Conservation (phyloP, 2,797 vertebrate genomes). For the Ceryle rudis region DNA sequence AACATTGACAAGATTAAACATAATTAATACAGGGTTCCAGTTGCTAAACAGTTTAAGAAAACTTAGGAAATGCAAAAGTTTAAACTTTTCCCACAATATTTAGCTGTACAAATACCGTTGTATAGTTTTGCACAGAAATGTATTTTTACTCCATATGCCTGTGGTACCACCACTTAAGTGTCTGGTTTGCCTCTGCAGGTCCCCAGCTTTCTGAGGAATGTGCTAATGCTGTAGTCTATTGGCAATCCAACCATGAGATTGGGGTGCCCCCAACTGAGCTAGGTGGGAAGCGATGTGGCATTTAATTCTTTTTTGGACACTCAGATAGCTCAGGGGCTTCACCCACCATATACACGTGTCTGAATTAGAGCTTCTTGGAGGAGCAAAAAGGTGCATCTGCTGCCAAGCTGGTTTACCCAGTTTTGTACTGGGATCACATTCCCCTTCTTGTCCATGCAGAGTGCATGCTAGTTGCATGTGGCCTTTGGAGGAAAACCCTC, state of each 20-base stretch:
- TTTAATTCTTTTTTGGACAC: not conserved
- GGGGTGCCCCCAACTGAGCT: accelerated
- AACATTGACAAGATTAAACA: not conserved
- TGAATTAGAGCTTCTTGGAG: not conserved
- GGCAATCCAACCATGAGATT: accelerated
- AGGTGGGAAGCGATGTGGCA: not conserved
- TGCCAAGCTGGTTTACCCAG: not conserved
- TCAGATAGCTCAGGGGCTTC: not conserved
- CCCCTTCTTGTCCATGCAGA: not conserved
- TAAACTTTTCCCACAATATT: not conserved
- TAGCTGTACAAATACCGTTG: not conserved
- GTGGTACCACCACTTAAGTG: not conserved
- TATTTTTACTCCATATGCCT: not conserved
- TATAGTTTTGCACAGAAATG: not conserved
- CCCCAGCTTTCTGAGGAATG: not conserved
- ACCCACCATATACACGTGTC: accelerated
- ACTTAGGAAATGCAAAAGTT: not conserved
- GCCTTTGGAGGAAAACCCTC: not conserved
- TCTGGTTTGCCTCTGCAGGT: not conserved
- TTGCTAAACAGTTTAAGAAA: not conserved
- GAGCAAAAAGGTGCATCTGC: not conserved
- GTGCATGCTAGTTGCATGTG: accelerated
- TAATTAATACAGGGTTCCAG: not conserved
- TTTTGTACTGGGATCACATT: not conserved
- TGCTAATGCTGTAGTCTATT: not conserved